phyloP scores from a whole-genome alignment of 2,797 vertebrate species.

The Chelon labrosus region DNA sequence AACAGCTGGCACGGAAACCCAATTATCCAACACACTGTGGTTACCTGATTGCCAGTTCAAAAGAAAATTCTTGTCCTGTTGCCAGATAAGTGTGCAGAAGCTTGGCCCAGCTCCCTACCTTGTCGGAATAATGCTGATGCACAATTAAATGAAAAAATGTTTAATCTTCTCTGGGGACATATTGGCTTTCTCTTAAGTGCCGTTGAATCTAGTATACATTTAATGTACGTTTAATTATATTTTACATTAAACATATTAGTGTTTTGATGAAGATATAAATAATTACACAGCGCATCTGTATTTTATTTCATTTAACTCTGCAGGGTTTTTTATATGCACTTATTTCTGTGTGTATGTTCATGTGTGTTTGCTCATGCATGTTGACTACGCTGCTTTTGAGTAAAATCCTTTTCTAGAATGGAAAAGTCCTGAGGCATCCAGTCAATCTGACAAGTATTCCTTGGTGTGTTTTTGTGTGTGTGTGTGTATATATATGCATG shows the following conservation, averaged over 20 bases:
- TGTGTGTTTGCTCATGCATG: background rate
- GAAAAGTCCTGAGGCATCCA: conserved; percentile 29
- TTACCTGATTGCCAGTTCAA: conserved; percentile 54
- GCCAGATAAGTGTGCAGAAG: conserved; percentile 46
- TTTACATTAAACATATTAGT: background rate
- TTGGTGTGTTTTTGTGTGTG: conserved; percentile 11
- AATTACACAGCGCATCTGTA: background rate
- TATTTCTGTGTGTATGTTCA: background rate
- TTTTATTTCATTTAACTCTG: background rate
- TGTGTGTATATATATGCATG: background rate
- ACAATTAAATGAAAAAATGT: conserved; percentile 35
- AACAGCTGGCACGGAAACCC: conserved; percentile 52
- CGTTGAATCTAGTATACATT: background rate
- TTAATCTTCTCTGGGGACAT: conserved; percentile 22
- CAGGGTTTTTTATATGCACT: too few relatives aligned
- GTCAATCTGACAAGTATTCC: conserved; percentile 46
- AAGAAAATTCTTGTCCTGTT: conserved; percentile 33
- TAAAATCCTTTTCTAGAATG: conserved; percentile 11
- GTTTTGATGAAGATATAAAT: background rate
- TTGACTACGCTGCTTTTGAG: background rate
- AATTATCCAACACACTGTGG: conserved; percentile 54
- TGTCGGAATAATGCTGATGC: conserved; percentile 39
- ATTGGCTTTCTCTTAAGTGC: conserved; percentile 5
- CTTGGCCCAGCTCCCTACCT: conserved; percentile 32
- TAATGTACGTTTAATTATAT: background rate